Base-by-base conservation (phyloP, 2,888 invertebrate genomes). In the Heteropelma amictum region DNA sequence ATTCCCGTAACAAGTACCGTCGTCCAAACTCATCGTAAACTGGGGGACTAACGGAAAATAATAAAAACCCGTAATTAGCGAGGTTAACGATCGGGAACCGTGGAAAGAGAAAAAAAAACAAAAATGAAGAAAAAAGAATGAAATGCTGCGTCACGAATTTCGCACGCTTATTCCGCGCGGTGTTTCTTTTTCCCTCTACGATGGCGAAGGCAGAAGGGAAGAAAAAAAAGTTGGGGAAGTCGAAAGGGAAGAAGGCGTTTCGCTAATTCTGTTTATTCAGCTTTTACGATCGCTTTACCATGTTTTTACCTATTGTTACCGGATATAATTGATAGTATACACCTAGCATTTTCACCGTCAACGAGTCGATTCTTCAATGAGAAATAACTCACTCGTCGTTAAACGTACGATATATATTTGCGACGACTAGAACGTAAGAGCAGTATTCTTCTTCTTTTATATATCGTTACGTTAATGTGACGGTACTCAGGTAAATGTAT, bases 1-100 rank as follows among this genome's bases (percentile, higher is more conserved):
- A 70, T 65, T 65, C 69, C 26, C 58, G 65, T 74, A 70, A 74
- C 65, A 61, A 70, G 70, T 60, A 40, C 40, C 60, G 70, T 65
- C 65, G 74, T 65, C 65, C 51, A 61, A 65, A 70, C 65, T 21
- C 65, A 28, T 74, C 70, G 70, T 70, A 74, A 74, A 74, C 70
- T 30, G 30, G 47, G 47, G 45, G 26, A 21, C 30, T 38, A 61
- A 54, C 49, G 54, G 51, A 65, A 61, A 74, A 65, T 68, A 74
- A 77, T 77, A 74, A 72, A 76, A 79, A 74, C 45, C 67, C 19
- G 72, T 71, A 74, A 79, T 78, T 78, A 79, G 76, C 40, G 47
- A 19, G 30, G 51, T 79, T 79, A 76, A 79, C 74, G 74, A 67
- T 69, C 51, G 72, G 56, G 8, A 72, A 69, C 67, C 35, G 54